These are phyloP conservation scores for Engystomops pustulosus DNA, from an alignment of 2,113 vertebrate genomes.

Conservation along the genomic window DNA sequence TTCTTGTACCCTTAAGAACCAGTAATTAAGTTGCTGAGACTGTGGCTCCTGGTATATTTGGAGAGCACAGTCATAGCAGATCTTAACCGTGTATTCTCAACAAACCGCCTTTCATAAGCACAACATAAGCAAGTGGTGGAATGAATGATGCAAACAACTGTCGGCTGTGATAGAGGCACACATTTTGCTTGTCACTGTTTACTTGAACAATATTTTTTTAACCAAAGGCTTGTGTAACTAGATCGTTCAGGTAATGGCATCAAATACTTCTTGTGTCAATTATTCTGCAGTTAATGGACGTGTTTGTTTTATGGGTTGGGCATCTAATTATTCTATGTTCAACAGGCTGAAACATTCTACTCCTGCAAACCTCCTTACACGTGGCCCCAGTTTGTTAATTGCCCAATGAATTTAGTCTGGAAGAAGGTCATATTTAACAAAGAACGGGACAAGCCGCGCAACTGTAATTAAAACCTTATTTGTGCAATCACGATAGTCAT, in stretches of 20 bases:
- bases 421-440: slow-evolving; percentile 27
- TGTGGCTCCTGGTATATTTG: not conserved
- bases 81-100: not conserved
- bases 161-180: not conserved
- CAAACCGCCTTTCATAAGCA: slow-evolving; percentile 9
- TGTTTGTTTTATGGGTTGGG: slow-evolving; percentile 49
- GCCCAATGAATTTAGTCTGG: slow-evolving; percentile 43
- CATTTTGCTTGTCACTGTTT: not conserved
- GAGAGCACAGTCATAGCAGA: not conserved
- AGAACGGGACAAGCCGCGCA: slow-evolving; percentile 27
- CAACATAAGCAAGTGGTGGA: not conserved
- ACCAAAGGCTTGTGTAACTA: slow-evolving; percentile 9
- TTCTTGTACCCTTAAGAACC: no score
- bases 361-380: not conserved
- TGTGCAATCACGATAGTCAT: slow-evolving; percentile 42
- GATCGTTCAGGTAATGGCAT: slow-evolving; percentile 23
- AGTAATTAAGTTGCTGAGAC: no score
- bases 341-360: slow-evolving; percentile 41
- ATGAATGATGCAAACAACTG: not conserved
- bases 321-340: slow-evolving; percentile 44
- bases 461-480: slow-evolving; percentile 47
- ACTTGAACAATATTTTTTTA: slow-evolving; percentile 3
- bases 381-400: slow-evolving; percentile 34
- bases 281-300: slow-evolving; percentile 28
- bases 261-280: slow-evolving; percentile 20